Base-by-base conservation (phyloP, 2,113 vertebrate genomes). In the Oreochromis tanganicae region DNA sequence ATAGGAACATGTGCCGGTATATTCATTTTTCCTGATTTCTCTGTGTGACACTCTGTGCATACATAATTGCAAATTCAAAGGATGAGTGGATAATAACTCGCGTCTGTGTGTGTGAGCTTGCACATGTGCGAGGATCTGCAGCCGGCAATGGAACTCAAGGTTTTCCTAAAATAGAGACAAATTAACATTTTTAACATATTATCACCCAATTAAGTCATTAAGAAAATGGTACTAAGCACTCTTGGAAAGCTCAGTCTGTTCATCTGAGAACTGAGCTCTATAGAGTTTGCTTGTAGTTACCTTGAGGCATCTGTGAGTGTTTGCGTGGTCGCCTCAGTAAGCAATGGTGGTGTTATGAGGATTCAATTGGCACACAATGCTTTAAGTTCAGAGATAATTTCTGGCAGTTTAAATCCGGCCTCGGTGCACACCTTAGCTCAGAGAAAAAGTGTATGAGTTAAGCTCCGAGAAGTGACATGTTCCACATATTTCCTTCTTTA, bases 61-160 rank as follows among this genome's bases (percentile, higher is more conserved):
- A 80, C 90, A 78, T 94, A 94, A 95, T 95, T 94, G 80, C 87
- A 87, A 92, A 94, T 93, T 94, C 92, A 92, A 92, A 89, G 89
- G 91, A 93, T 91, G 88, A 93, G 92, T 61, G 89, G 88, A 91
- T 94, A 93, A 95, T 91, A 92, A 89, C 89, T 84, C 61, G 90
- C 12, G 52, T 85, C 86, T 87, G 85, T 46, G 59, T 75, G 71
- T 38, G 32, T 85, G 61, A 43, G 54, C 89, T 73, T 38, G 61
- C 66, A 81, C 63, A 83, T 34, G 82, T 87, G 87, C 7, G 80
- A 84, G 68, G 57, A 48, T 84, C 41, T 66, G 85, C 71, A 93
- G 87, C 57, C 50, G 17, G 88, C 87, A 87, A 89, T 85, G 38
- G 84, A 87, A 89, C 61, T 91, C 59, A 83, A 92, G 79, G 56